phyloP scores from a whole-genome alignment of 2,797 vertebrate genomes.

The Pantherophis vulpinus region DNA sequence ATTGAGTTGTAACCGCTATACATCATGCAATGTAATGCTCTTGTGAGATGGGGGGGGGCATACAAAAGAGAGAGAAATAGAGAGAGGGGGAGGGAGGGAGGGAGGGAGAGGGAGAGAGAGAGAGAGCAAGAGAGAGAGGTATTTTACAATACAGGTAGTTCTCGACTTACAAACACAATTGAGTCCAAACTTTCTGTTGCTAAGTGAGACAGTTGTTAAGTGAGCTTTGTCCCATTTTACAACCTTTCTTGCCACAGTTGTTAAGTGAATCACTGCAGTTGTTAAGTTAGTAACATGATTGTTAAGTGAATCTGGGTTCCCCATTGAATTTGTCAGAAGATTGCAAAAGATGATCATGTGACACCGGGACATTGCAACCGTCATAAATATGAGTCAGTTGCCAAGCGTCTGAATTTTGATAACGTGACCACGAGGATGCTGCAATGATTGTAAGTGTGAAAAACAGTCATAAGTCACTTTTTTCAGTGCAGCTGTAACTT shows the following conservation, averaged over 20 bases:
- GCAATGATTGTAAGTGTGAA: background rate
- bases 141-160: background rate
- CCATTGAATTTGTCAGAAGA: background rate
- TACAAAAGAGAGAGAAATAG: background rate
- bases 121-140: background rate
- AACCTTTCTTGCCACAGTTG: no score
- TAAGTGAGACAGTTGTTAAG: no score
- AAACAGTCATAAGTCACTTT: background rate
- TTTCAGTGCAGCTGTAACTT: background rate
- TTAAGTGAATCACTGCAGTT: no score
- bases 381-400: background rate
- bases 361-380: background rate
- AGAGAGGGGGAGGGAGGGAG: background rate
- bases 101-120: no score
- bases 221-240: no score
- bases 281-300: no score
- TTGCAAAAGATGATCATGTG: background rate
- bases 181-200: no score
- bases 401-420: background rate
- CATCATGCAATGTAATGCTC: background rate
- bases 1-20: background rate
- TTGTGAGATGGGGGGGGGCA: background rate
- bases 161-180: no score
- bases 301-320: background rate
- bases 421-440: background rate